Percentiles rank a stretch among this genome's conserved stretches.
phyloP scores from a whole-genome alignment of 1,140 invertebrate species.

The Phortica variegata region DNA sequence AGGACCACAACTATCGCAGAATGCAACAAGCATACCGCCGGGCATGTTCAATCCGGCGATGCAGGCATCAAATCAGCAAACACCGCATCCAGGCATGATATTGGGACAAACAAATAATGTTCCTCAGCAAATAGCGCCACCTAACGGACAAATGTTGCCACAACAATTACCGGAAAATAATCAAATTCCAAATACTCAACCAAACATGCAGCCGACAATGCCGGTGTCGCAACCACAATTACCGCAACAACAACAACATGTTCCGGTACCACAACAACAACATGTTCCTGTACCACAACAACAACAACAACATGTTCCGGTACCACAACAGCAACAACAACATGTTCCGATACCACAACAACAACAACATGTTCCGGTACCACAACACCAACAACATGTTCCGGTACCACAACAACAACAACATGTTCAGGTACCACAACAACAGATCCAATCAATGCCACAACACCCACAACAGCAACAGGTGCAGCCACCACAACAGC shows the following conservation, averaged over 20 bases:
- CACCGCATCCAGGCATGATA: constrained; percentile 44
- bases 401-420: constrained; percentile 17
- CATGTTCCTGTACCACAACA: constrained; percentile 17
- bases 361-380: no score
- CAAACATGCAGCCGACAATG: constrained; percentile 8
- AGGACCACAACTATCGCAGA: constrained; percentile 17
- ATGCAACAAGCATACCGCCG: constrained; percentile 19
- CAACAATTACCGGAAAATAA: not conserved
- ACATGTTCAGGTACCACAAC: constrained; percentile 4
- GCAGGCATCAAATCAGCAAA: constrained; percentile 17
- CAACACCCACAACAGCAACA: constrained; percentile 9
- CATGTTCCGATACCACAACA: no score
- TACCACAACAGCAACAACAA: constrained; percentile 13
- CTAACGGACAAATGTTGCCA: constrained; percentile 8
- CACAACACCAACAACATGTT: no score
- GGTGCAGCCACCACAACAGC: constrained; percentile 29
- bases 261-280: constrained; percentile 24
- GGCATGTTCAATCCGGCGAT: constrained; percentile 43
- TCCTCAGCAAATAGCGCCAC: constrained; percentile 8
- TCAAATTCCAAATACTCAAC: constrained; percentile 2
- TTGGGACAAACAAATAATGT: constrained; percentile 22
- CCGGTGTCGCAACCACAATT: constrained; percentile 10
- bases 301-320: constrained; percentile 2
- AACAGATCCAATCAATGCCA: no score
- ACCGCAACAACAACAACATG: constrained; percentile 16